These are phyloP conservation scores for fruit fly (Drosophila melanogaster) DNA, from an alignment of 1,140 invertebrate genomes.

Conservation along the genomic window Release_6_plus_ISO1_MT NC_004354.4:4739501-4740000, in stretches of 20 bases:
- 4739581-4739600: background rate
- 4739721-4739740: no score
- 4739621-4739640: no score
- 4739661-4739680: no score
- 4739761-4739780: slow-evolving; percentile 27
- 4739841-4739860: background rate
- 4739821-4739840: background rate
- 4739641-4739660: no score
- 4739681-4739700: no score
- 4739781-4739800: slow-evolving; percentile 52
- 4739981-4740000: slow-evolving; percentile 25
- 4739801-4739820: slow-evolving; percentile 1
- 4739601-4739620: no score
- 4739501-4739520: slow-evolving; percentile 35
- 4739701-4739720: no score
- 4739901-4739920: slow-evolving; percentile 43
- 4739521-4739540: no score
- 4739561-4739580: background rate
- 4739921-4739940: slow-evolving; percentile 53
- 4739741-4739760: background rate
- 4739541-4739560: background rate
- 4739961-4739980: no score
- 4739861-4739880: background rate
- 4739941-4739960: slow-evolving; percentile 33
- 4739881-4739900: slow-evolving; percentile 7